Base-by-base conservation (phyloP, 2,113 vertebrate species). In the Poecilia latipinna region DNA sequence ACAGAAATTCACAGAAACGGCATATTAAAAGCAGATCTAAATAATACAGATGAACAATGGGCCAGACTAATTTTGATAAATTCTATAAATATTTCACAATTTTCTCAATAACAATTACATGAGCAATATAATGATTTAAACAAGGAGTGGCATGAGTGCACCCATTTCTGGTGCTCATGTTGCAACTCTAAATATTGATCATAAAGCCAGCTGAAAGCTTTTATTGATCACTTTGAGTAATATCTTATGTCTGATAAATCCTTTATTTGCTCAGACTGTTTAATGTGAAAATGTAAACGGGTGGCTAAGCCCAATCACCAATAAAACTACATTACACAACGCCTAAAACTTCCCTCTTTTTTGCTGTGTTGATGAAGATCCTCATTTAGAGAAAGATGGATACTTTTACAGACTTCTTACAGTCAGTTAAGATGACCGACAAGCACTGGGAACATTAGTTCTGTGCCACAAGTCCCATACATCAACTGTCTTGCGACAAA, bases 341-440 rank as follows among this genome's bases (percentile, higher is more conserved):
- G 35, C 79, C 79, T 83, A 19, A 78, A 79, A 82, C 74, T 63
- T 57, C 19, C 37, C 67, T 79, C 70, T 73, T 80, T 78, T 73
- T 79, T 54, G 67, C 60, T n/a, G 62, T 65, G 86, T 79, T 83
- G 78, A 82, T 64, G 75, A 48, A 72, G 82, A 86, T 85, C 76
- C 85, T 82, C 63, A 88, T 82, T 88, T 65, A 28, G 76, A 31
- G 33, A 61, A 26, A 83, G 77, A 84, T 63, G 64, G 66, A 70
- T 79, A 86, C 88, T 91, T 88, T 57, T 75, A 86, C 87, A 78
- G 83, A 86, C 86, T 91, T 88, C 78, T 90, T 89, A 88, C 88
- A 85, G 82, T 91, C 88, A 77, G 88, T 86, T 86, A 89, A 92
- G 91, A 93, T 93, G 93, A 92, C 91, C 91, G 91, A 93, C 91